Evolutionary conservation across 2,888 invertebrate species (phyloP).

Genomic region (Ophion ventricosus): DNA sequence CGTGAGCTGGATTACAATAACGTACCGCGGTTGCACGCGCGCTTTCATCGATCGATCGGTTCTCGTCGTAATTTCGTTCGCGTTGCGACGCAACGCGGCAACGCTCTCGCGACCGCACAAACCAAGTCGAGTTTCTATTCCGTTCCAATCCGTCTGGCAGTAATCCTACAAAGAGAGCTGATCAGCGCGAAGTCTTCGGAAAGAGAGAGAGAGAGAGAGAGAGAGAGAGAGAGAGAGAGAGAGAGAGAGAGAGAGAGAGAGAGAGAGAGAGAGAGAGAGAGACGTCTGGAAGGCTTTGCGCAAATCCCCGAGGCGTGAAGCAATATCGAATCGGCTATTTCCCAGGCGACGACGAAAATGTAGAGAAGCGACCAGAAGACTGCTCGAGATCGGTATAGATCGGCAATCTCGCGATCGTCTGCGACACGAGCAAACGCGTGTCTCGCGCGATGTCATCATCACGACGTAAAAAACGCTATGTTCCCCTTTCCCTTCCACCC

Average conservation of each 20-base stretch:
- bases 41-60: constrained; percentile 8
- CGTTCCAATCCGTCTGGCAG: constrained; percentile 62
- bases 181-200: constrained; percentile 59
- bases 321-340: constrained; percentile 68
- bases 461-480: neutral
- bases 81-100: neutral
- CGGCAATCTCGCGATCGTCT: neutral
- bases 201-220: constrained; percentile 24
- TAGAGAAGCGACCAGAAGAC: constrained; percentile 41
- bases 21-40: neutral
- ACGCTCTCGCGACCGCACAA: constrained; percentile 73
- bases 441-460: neutral
- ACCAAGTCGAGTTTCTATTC: constrained; percentile 74
- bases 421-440: neutral
- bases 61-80: constrained; percentile 40
- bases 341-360: constrained; percentile 66
- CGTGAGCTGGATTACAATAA: neutral
- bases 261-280: constrained; percentile 12
- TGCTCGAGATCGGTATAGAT: constrained; percentile 10
- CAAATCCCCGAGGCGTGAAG: constrained; percentile 69
- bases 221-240: neutral
- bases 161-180: constrained; percentile 63
- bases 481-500: neutral
- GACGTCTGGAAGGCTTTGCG: constrained; percentile 74
- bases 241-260: constrained; percentile 12